Conservation (phyloP, 2,888 invertebrate genomes). For the Caradrina kadenii region DNA sequence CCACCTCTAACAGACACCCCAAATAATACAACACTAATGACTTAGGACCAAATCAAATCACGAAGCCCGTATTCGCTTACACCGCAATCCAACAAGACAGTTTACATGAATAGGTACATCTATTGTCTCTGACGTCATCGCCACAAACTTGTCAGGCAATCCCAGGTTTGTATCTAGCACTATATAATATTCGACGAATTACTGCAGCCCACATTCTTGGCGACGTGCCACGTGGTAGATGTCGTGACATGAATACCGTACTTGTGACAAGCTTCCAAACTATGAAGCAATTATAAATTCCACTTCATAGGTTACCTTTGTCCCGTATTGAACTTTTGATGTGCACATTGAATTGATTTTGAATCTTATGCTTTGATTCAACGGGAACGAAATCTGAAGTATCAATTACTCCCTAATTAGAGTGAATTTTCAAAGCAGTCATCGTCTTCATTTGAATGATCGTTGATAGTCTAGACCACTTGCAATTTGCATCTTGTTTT, state of each 20-base stretch:
- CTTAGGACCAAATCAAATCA: neutral
- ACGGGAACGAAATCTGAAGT: no score
- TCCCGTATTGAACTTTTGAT: constrained; percentile 12
- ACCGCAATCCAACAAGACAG: neutral
- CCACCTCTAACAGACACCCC: neutral
- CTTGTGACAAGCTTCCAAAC: constrained; percentile 56
- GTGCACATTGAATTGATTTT: neutral
- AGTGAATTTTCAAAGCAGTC: no score
- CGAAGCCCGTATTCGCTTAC: neutral
- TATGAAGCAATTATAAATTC: constrained; percentile 55
- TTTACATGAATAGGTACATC: neutral
- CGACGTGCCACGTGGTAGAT: constrained; percentile 62
- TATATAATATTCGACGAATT: constrained; percentile 38
- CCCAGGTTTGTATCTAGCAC: constrained; percentile 31
- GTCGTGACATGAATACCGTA: constrained; percentile 57
- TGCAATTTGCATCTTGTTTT: no score
- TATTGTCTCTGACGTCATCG: constrained; percentile 13
- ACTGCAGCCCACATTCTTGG: constrained; percentile 67
- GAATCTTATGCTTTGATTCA: no score
- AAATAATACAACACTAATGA: neutral
- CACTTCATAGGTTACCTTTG: constrained; percentile 18
- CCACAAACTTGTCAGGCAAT: constrained; percentile 28
- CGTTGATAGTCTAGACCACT: no score
- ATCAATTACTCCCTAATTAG: no score
- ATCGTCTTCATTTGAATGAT: no score